Base-by-base conservation (phyloP, 2,113 vertebrate genomes). In the Vidua macroura region DNA sequence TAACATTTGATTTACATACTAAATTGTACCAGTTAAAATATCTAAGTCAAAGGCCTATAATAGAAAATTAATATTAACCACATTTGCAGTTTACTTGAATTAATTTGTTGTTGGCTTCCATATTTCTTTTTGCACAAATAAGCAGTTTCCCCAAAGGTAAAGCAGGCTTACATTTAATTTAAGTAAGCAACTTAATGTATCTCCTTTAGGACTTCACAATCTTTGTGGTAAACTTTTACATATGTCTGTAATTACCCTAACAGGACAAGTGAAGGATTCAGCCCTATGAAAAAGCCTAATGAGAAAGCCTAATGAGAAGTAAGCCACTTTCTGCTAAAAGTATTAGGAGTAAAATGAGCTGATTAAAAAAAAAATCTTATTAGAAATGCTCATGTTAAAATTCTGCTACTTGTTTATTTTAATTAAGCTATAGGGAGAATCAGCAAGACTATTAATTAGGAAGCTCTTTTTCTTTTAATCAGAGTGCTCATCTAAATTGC, bases 361-460 rank as follows among this genome's bases (percentile, higher is more conserved):
- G 87, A 90, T 96, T 81, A 27, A 92, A 89, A 92, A 55, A 73
- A 69, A 69, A 73, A 74, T 25, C 67, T 41, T 83, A 58, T 86
- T 92, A 94, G 60, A 90, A 95, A 81, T 68, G 72, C 75, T 86
- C 7, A 13, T 72, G 41, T 93, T 88, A 92, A 88, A 92, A 77
- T 93, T 95, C 56, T 92, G 52, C 75, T 90, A 23, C 56, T 83
- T 91, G 58, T 90, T 92, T 77, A 62, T 93, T 90, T 94, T 92
- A 96, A 93, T 96, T 93, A 93, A 92, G 56, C 68, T 91, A 30
- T 64, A 68, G 60, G 76, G 90, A 60, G 68, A 95, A 78, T 83
- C 64, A 44, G 52, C 64, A 72, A 86, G 59, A 37, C 52, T 74
- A 88, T 86, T 80, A 93, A 95, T 96, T 93, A 90, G 48, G 67